These are phyloP conservation scores for Brenthis ino DNA, from an alignment of 2,888 invertebrate genomes.

Conservation along the genomic window DNA sequence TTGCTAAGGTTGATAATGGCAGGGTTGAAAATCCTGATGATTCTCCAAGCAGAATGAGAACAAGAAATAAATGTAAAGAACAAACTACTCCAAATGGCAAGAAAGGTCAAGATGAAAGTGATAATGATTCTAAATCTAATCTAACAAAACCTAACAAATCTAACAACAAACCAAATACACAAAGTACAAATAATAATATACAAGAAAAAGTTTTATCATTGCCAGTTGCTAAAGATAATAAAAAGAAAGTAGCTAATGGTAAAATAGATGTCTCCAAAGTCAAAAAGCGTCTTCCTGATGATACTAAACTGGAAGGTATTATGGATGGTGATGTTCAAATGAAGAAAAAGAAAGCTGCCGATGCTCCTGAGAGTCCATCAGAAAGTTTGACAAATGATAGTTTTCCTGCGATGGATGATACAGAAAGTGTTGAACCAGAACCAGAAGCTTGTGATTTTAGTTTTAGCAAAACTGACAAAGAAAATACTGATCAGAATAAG, in stretches of 20 bases:
- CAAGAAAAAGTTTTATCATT: constrained; percentile 68
- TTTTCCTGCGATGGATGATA: constrained; percentile 89
- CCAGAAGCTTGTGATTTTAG: constrained; percentile 77
- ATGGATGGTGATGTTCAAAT: constrained; percentile 83
- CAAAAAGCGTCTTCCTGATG: constrained; percentile 82
- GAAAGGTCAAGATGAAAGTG: constrained; percentile 77
- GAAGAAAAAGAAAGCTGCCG: constrained; percentile 78
- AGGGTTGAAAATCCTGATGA: constrained; percentile 89
- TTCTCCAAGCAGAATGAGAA: constrained; percentile 94
- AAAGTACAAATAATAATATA: constrained; percentile 71
- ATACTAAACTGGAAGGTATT: constrained; percentile 82
- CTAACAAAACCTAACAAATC: constrained; percentile 55
- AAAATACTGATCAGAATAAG: constrained; percentile 66
- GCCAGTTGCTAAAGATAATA: constrained; percentile 67
- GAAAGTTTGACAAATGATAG: constrained; percentile 93
- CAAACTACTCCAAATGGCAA: constrained; percentile 81
- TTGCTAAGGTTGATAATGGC: constrained; percentile 92
- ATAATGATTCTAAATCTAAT: constrained; percentile 72
- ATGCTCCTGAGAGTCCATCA: constrained; percentile 88
- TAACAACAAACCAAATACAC: constrained; percentile 51
- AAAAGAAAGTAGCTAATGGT: constrained; percentile 75
- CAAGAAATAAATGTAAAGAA: constrained; percentile 92
- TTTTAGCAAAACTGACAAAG: constrained; percentile 74
- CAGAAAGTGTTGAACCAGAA: constrained; percentile 80
- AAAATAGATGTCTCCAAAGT: constrained; percentile 81